A percentile compares a stretch with the other conserved stretches of the same genome.
phyloP scores from a whole-genome alignment of 1,140 invertebrate genomes.

The Zaprionus vittiger region DNA sequence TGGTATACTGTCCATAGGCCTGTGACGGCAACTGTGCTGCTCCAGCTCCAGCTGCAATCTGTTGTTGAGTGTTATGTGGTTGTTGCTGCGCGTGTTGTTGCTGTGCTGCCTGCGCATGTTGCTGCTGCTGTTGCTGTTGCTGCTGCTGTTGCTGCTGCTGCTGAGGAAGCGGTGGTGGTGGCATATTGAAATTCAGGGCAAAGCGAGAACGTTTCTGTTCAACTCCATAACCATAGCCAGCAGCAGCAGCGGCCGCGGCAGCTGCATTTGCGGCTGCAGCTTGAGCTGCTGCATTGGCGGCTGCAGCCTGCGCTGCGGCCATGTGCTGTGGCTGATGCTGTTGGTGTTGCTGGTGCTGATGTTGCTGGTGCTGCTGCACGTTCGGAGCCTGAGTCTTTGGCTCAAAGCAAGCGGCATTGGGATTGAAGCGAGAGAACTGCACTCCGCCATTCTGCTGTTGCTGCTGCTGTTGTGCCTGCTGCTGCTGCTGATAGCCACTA shows the following conservation, averaged over 20 bases:
- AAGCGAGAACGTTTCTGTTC: conserved; percentile 74
- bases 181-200: conserved; percentile 72
- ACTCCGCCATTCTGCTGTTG: conserved; percentile 57
- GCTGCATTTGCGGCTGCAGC: conserved; percentile 48
- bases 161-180: conserved; percentile 59
- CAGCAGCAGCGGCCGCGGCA: conserved; percentile 41
- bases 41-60: conserved; percentile 17
- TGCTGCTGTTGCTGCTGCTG: conserved; percentile 50
- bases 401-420: conserved; percentile 73
- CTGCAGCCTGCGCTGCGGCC: conserved; percentile 49
- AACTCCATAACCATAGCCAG: conserved; percentile 57
- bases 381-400: conserved; percentile 53
- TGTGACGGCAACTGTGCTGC: conserved; percentile 43
- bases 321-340: conserved; percentile 56
- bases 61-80: conserved; percentile 16
- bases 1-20: conserved; percentile 67
- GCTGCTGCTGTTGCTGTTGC: conserved; percentile 43
- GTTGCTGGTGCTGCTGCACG: conserved; percentile 51
- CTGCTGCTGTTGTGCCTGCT: conserved; percentile 49
- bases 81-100: conserved; percentile 39
- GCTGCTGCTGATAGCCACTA: conserved; percentile 58
- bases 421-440: conserved; percentile 69
- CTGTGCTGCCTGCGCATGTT: background rate
- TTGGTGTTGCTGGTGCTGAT: conserved; percentile 49
- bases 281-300: conserved; percentile 41